Base-by-base conservation (phyloP, 2,888 invertebrate genomes). In the Diplolepis rosae region DNA sequence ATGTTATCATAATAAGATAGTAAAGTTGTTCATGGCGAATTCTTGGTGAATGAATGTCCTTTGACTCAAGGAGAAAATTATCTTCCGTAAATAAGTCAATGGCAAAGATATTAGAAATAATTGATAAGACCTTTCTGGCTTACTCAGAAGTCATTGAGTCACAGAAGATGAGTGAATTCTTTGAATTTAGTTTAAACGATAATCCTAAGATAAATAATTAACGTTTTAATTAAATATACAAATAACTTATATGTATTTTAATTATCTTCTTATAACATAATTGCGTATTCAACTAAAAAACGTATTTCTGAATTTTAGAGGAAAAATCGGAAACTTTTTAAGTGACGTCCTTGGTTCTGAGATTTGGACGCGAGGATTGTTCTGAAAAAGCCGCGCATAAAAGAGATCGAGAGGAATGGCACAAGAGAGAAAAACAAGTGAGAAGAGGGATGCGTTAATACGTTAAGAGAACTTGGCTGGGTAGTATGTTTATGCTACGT, bases 401-500 rank as follows among this genome's bases (percentile, higher is more conserved):
- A 70, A 42, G 39, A 48, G 65, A 65, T 68, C 42, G 24, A 68
- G 68, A 66, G 68, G 66, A 39, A 61, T 70, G 61, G 66, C 70
- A 61, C 54, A 66, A 2, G 70, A 65, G 67, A 66, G 66, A 50
- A 69, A 35, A 45, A 71, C 15, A 22, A 32, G 32, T 22, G 22
- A 22, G 45, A 48, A 48, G 54, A 54, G 54, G 30, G 27, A 27
- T 54, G 27, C 54, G 54, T 54, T 54, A 54, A 54, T 54, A 52
- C 56, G 71, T 71, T 71, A 61, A 70, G 68, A 71, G 71, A 71
- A 68, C 42, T 28, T 56, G 66, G 56, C 56, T 22, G 22, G 65
- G 82, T 81, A 81, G 82, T 81, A 81, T 87, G 85, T 87, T 86
- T 87, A 86, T 80, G 81, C 69, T 77, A 78, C 82, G 83, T 82